Conservation (phyloP, 2,113 vertebrate genomes). For the Colistium nudipinnis region DNA sequence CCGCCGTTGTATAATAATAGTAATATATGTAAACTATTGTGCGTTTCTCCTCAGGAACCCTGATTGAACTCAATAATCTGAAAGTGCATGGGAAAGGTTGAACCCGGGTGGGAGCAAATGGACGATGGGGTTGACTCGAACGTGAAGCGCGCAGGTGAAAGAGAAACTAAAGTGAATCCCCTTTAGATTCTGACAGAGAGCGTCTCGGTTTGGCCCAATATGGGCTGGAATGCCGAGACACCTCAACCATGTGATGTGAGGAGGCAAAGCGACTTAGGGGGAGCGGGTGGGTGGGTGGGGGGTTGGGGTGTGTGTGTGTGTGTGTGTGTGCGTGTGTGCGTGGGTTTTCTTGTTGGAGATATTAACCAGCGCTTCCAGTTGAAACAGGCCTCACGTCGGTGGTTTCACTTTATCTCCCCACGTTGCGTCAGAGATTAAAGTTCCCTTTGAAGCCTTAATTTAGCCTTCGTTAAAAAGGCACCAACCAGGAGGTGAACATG, state of each 20-base stretch:
- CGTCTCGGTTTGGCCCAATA: slow-evolving; percentile 75
- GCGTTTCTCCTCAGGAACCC: no score
- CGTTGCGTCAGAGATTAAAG: slow-evolving; percentile 64
- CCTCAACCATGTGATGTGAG: slow-evolving; percentile 71
- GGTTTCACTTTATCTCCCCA: slow-evolving; percentile 53
- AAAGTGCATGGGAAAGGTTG: no score
- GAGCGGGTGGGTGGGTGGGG: slow-evolving; percentile 11
- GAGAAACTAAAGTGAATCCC: slow-evolving; percentile 36
- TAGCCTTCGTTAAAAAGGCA: no score
- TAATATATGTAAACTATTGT: no score
- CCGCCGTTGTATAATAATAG: no score
- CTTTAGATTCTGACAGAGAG: slow-evolving; percentile 48
- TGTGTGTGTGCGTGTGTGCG: neutral
- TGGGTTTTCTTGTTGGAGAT: slow-evolving; percentile 22
- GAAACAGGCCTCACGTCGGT: slow-evolving; percentile 31
- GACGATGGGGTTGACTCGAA: neutral
- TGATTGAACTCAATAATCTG: no score
- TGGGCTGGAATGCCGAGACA: slow-evolving; percentile 82
- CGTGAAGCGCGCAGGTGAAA: slow-evolving; percentile 18
- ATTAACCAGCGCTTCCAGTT: slow-evolving; percentile 39
- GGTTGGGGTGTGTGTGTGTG: neutral
- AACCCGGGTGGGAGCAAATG: neutral
- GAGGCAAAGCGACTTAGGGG: slow-evolving; percentile 67
- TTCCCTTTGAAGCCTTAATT: slow-evolving; percentile 62
- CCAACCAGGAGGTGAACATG: slow-evolving; percentile 29